Conservation (phyloP, 2,888 invertebrate species). For the Ashinkailepas kermadecensis region DNA sequence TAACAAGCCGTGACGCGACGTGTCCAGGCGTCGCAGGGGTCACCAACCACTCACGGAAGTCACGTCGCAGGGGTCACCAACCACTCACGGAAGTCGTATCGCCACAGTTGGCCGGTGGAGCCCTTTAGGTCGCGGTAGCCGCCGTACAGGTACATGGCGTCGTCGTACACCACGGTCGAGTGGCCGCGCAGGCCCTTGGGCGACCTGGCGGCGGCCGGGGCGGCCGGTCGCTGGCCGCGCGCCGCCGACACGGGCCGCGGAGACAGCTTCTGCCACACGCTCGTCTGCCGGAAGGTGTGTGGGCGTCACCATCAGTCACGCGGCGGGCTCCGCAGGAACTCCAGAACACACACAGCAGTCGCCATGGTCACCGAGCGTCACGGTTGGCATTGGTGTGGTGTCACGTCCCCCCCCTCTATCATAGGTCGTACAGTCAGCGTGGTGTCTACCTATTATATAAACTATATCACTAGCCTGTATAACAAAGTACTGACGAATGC, state of each 20-base stretch:
- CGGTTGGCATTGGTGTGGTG: no score
- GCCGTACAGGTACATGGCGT: conserved; percentile 74
- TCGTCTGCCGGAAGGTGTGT: conserved; percentile 42
- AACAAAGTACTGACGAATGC: no score
- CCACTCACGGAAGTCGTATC: conserved; percentile 68
- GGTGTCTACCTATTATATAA: no score
- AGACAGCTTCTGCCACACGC: conserved; percentile 51
- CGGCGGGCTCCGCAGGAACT: no score
- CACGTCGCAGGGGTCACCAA: conserved; percentile 55
- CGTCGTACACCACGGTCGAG: conserved; percentile 67
- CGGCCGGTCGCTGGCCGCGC: background rate
- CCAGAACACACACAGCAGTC: no score
- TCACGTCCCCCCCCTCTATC: no score
- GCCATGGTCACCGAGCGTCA: no score
- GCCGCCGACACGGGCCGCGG: conserved; percentile 35
- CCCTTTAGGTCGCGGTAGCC: conserved; percentile 79
- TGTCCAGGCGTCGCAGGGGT: no score
- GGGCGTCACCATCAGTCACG: no score
- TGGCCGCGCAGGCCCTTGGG: conserved; percentile 77
- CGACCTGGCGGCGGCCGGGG: conserved; percentile 39
- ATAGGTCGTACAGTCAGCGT: no score
- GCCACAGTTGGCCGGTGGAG: conserved; percentile 77
- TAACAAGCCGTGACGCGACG: no score
- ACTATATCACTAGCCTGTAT: no score
- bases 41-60: conserved; percentile 57